Evolutionary conservation across 2,113 vertebrate species (phyloP), one percentile per base, ranked within the genome.

Genomic region (Neolamprologus cancellatus): DNA sequence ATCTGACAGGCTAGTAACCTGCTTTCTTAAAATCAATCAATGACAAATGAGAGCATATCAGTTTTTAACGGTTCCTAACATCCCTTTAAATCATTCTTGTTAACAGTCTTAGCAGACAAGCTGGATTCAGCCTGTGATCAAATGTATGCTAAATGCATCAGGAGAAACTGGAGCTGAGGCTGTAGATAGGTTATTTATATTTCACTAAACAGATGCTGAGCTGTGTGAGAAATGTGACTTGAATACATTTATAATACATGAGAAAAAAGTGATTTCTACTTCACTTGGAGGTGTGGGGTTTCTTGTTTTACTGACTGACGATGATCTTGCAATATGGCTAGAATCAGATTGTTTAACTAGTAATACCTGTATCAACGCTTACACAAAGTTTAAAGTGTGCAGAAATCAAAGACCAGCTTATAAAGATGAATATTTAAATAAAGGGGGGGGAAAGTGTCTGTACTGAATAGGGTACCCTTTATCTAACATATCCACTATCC

Each of bases 131-230:
- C 20, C 39, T 71, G 66, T 46, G 39, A 74, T 46, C 66, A 28
- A 46, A 74, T 46, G 39, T 28, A 74, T 74, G 66, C 39, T 74
- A 46, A 74, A 74, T 17, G 15, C 39, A 74, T 74, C 66, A 46
- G 66, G 39, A 28, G 39, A 74, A 74, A 74, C 66, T 7, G 66
- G 66, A 28, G 39, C 39, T 28, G 66, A 74, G 39, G 66, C 23
- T 74, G 39, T 46, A 2, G 13, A 46, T 13, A 6, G 66, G 66
- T 46, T 74, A 74, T 74, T 74, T 74, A 74, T 74, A 74, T 74
- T 74, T 28, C 20, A 74, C 39, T 46, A 11, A 74, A 74, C 66
- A 46, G 66, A 44, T 46, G 39, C 39, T 46, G 66, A 28, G 39
- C 39, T 46, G 2, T 25, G 5, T 74, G 66, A 74, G 14, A 74